These are phyloP conservation scores for Spodoptera litura DNA, from an alignment of 1,140 invertebrate species.

Conservation along the genomic window DNA sequence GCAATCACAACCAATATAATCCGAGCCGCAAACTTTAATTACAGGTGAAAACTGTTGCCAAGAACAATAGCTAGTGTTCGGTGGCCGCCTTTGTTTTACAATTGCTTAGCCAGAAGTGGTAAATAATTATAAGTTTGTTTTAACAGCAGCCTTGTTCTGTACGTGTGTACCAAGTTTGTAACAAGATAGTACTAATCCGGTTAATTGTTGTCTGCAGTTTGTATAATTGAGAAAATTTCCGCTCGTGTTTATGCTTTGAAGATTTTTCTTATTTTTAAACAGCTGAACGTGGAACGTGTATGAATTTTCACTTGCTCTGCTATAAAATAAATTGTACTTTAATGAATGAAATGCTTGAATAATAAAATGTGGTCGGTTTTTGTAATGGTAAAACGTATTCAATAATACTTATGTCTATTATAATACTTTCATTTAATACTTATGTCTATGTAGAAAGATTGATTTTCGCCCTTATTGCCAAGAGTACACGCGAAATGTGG, in stretches of 20 bases:
- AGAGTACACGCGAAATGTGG: no score
- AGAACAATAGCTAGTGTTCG: slow-evolving; percentile 63
- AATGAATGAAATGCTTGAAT: no score
- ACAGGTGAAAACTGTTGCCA: slow-evolving; percentile 69
- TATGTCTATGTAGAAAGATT: no score
- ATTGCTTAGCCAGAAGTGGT: slow-evolving; percentile 40
- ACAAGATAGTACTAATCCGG: slow-evolving; percentile 39
- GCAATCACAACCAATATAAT: slow-evolving; percentile 76
- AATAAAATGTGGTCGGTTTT: no score
- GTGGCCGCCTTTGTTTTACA: slow-evolving; percentile 40
- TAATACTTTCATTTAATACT: no score
- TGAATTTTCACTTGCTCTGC: not conserved
- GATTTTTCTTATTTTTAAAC: not conserved
- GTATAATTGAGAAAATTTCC: slow-evolving; percentile 43
- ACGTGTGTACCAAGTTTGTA: slow-evolving; percentile 43
- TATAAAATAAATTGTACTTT: not conserved
- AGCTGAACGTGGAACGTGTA: not conserved
- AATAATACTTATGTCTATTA: no score
- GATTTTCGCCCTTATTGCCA: no score
- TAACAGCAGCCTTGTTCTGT: slow-evolving; percentile 41
- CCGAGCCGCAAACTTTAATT: slow-evolving; percentile 74
- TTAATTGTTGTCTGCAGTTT: slow-evolving; percentile 44
- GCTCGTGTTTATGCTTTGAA: slow-evolving; percentile 12
- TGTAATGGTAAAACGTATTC: no score
- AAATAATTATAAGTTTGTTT: slow-evolving; percentile 50